A percentile compares a stretch with the other conserved stretches of the same genome.
Conservation (phyloP, 92 coral and sea anemone genomes). For the Paragorgia papillata region DNA sequence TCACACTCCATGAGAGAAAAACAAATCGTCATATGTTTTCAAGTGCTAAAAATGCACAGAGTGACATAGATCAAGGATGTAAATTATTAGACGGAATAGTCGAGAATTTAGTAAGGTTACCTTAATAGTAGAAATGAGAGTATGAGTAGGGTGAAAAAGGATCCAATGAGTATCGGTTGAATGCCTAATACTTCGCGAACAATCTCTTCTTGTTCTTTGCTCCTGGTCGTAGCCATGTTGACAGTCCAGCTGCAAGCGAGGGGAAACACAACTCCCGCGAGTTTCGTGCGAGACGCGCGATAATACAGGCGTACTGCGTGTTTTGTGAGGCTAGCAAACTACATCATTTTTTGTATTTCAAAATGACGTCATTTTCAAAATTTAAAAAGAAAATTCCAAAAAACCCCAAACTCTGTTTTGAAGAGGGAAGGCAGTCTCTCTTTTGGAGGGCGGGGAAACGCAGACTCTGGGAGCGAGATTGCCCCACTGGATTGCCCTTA, state of each 20-base stretch:
- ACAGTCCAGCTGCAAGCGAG: slow-evolving; percentile 22
- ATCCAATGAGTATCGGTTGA: slow-evolving; percentile 30
- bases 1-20: too few species aligned
- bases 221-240: slow-evolving; percentile 24
- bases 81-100: not conserved
- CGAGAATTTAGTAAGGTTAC: not conserved
- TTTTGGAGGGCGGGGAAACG: too few species aligned
- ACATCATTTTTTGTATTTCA: not conserved
- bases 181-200: slow-evolving; percentile 35
- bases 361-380: too few species aligned
- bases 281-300: not conserved
- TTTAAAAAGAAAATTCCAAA: too few species aligned
- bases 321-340: too few species aligned
- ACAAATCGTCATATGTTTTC: not conserved
- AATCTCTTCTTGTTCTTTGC: slow-evolving; percentile 13
- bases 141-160: slow-evolving; percentile 31
- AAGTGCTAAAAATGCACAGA: not conserved
- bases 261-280: not conserved
- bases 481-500: too few species aligned
- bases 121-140: slow-evolving; percentile 27
- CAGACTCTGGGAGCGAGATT: too few species aligned
- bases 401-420: too few species aligned
- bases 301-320: too few species aligned
- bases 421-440: too few species aligned
- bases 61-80: not conserved